These are phyloP conservation scores for Stomatorhinus walkeri DNA, from an alignment of 2,797 vertebrate species.

Conservation along the genomic window DNA sequence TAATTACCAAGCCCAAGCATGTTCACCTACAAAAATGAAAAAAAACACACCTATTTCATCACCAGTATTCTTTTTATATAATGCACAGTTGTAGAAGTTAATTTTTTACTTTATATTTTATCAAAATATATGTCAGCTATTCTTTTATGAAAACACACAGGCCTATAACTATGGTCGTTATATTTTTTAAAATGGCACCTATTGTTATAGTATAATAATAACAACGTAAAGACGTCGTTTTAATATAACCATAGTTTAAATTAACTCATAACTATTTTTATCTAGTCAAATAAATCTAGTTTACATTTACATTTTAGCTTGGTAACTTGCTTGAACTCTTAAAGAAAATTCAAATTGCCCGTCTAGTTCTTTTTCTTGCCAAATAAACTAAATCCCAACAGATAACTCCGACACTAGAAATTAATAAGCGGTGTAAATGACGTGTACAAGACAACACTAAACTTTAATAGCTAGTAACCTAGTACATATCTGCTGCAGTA, in stretches of 20 bases:
- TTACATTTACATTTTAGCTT: neutral
- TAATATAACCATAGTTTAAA: neutral
- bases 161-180: too few relatives aligned
- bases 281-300: neutral
- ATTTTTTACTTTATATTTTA: neutral
- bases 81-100: neutral
- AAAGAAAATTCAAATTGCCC: neutral
- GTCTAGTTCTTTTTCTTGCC: neutral
- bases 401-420: neutral
- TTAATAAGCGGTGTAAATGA: neutral
- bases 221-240: neutral
- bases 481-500: neutral
- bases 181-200: too few relatives aligned
- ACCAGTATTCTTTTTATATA: neutral
- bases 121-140: neutral
- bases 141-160: neutral
- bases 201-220: neutral
- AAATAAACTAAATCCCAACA: neutral
- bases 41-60: neutral
- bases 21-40: conserved; percentile 10
- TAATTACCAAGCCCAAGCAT: conserved; percentile 24
- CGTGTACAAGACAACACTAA: neutral
- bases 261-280: neutral
- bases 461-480: neutral
- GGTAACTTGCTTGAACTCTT: neutral